These are phyloP conservation scores for Calypte anna DNA, from an alignment of 2,113 vertebrate genomes.

Conservation along the genomic window DNA sequence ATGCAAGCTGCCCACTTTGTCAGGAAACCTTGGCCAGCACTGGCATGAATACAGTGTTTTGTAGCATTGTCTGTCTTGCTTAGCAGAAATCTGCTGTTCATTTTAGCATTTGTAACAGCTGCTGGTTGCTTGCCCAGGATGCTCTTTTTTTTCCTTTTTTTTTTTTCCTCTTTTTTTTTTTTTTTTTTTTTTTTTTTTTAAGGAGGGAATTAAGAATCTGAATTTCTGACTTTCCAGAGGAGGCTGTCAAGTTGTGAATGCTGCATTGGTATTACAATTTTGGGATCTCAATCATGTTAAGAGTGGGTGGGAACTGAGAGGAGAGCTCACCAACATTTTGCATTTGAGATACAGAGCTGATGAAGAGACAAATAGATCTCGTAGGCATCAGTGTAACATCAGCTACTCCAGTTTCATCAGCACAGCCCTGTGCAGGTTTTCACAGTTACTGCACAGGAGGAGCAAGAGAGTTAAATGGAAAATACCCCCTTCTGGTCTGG, in stretches of 20 bases:
- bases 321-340: not conserved
- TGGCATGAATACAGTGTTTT: conserved; percentile 53
- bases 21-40: conserved; percentile 52
- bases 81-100: conserved; percentile 56
- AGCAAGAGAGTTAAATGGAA: not conserved
- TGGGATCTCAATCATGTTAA: not conserved
- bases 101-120: conserved; percentile 50
- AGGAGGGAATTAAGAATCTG: not conserved
- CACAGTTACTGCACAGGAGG: not conserved
- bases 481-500: not conserved
- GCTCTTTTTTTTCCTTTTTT: conserved; percentile 49
- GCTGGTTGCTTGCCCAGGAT: conserved; percentile 21
- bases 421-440: not conserved
- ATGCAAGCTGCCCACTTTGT: conserved; percentile 56
- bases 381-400: not conserved
- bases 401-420: not conserved
- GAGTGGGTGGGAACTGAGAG: not conserved
- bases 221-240: not conserved
- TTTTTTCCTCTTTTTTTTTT: conserved; percentile 10
- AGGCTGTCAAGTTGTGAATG: not conserved
- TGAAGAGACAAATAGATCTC: not conserved
- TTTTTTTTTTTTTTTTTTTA: not conserved
- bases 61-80: conserved; percentile 49
- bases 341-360: not conserved
- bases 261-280: not conserved